These are phyloP conservation scores for Chymomyza fuscimana DNA, from an alignment of 2,888 invertebrate genomes.

Conservation along the genomic window DNA sequence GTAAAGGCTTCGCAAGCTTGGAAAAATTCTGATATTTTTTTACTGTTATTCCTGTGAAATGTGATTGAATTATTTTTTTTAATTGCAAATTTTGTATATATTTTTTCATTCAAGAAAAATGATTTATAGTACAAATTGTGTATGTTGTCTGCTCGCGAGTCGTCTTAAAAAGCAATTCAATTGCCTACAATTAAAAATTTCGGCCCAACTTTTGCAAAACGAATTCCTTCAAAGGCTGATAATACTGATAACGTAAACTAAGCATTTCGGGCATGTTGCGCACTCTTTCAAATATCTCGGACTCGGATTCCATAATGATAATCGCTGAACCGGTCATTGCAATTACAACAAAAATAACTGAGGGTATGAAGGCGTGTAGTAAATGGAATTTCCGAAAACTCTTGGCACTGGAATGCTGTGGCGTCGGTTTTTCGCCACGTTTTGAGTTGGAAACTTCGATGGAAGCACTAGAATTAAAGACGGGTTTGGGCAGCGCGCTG, in stretches of 20 bases:
- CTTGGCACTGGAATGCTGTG: conserved; percentile 66
- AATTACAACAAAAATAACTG: conserved; percentile 87
- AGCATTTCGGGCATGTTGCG: conserved; percentile 89
- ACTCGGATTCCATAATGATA: conserved; percentile 89
- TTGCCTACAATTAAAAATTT: conserved; percentile 26
- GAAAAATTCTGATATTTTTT: conserved; percentile 59
- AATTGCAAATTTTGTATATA: background rate
- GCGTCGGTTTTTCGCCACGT: conserved; percentile 6
- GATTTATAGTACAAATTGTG: background rate
- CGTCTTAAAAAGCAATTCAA: background rate
- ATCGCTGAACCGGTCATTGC: conserved; percentile 85
- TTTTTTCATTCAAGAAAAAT: background rate
- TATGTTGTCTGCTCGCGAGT: background rate
- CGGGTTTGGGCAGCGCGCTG: conserved; percentile 61
- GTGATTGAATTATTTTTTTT: background rate
- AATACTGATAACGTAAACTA: conserved; percentile 88
- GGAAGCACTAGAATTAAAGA: conserved; percentile 67
- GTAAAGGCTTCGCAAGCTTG: conserved; percentile 68
- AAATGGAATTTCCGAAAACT: conserved; percentile 83
- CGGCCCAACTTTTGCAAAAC: conserved; percentile 68
- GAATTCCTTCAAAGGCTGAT: conserved; percentile 88
- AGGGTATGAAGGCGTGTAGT: conserved; percentile 87
- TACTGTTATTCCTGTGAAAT: conserved; percentile 13
- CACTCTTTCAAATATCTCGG: conserved; percentile 85
- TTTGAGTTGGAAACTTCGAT: conserved; percentile 44